Evolutionary conservation across 2,888 invertebrate species (phyloP), one percentile per base, ranked within the genome.

Genomic region (Ischnura elegans): DNA sequence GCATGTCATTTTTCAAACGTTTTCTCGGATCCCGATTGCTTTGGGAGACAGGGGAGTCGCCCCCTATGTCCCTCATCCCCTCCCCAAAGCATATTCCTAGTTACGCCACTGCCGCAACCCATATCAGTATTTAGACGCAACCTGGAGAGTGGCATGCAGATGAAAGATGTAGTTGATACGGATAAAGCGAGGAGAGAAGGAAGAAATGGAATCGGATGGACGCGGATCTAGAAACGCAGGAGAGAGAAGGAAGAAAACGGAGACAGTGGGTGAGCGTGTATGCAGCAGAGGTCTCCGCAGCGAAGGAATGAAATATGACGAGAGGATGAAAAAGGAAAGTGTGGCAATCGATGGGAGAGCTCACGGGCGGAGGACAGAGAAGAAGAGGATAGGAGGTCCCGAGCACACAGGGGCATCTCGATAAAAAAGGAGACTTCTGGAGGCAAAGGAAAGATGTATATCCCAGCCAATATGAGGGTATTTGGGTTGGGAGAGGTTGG

Each of bases 401-500:
- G 43, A 43, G n/a, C n/a, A 86, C 25, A 25, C 21, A 45, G 19
- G 10, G 86, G 25, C 25, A 13, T 42, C 76, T 76, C 76, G 36
- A 76, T 76, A 76, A 76, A 76, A 51, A 76, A 76, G 36, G 76
- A 13, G 10, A 76, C 76, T 36, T 29, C 25, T 36, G 36, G 46
- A n/a, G 46, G 36, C 3, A 36, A n/a, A 46, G 86, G 21, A 46
- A n/a, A 45, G 86, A 86, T 43, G 86, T 86, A 86, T 45, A 86
- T n/a, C 46, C 86, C 45, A 21, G 86, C 46, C 86, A 45, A 46
- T 86, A 86, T 86, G 86, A 86, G n/a, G 86, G 86, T 43, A n/a
- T 43, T 43, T n/a, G 13, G 25, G 43, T 45, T 13, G 25, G 45
- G 21, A n/a, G 43, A 16, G 4, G n/a, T 6, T 6, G n/a, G 19